Base-by-base conservation (phyloP, 2,888 invertebrate species). In the Trachelus troglodyta region DNA sequence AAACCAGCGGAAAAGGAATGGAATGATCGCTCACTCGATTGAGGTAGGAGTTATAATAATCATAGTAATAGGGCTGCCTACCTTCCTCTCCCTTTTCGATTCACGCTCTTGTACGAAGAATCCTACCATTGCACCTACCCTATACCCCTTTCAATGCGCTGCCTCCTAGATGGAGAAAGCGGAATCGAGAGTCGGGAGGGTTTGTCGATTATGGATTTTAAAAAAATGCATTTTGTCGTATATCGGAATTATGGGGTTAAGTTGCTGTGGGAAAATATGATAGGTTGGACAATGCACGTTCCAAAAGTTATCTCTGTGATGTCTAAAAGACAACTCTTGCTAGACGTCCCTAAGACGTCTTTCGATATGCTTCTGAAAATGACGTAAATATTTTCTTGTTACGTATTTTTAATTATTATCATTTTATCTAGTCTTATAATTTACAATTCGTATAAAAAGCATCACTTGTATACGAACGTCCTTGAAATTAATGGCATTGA, bases 61-160 rank as follows among this genome's bases (percentile, higher is more conserved):
- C 84, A 85, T 85, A 85, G 84, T 85, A 87, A 87, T 86, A 83
- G 85, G 85, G 85, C 87, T 86, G 84, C 86, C 77, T 84, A 85
- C 83, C 81, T 23, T 34, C 15, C 23, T 56, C 56, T 56, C 56
- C 56, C 23, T 56, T 56, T 23, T 56, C 56, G 23, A 56, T 56
- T 23, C 56, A 56, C 56, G 56, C 9, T 56, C 23, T 23, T 56
- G 9, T 56, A 56, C 9, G 56, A 2, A 1, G 56, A 2, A 9
- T 56, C 23, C 23, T 56, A 56, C 56, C 56, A 23, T 9, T 56
- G 56, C 23, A 56, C 23, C 56, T 56, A 56, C 12, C 11, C 35
- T 12, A 1, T 35, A 12, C 56, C 23, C 23, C 9, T 56, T 56
- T 56, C 23, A 23, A 23, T 23, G 23, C 56, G 56, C 23, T 56